Evolutionary conservation across 2,113 vertebrate species (phyloP), one percentile per base, ranked within the genome.

Genomic region (Leptobrachium ailaonicum): DNA sequence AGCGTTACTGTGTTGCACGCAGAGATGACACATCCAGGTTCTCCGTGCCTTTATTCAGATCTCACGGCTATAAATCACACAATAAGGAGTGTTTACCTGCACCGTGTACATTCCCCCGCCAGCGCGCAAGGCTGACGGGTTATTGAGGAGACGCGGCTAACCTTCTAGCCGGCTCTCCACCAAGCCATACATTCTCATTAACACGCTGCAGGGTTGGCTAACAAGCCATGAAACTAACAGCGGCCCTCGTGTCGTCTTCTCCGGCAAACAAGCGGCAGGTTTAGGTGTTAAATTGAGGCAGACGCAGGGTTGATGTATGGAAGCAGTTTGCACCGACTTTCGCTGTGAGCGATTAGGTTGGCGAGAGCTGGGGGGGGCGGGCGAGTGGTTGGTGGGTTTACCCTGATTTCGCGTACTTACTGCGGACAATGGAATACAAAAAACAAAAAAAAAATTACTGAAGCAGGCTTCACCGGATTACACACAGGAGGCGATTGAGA

Each of bases 151-250:
- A 42, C 13, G 10, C 44, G 4, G 45, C 44, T 50, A 71, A 64
- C 4, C 8, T 3, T 40, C 66, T 41, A 9, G 10, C 66, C 7
- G 6, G 6, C 50, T 56, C 50, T 11, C 32, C 10, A 41, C 32
- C n/a, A 3, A 56, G 14, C 47, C 47, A 72, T 72, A 53, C 20
- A 54, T 72, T 72, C 7, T 56, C 50, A 72, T 72, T 72, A 72
- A 32, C 43, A 9, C 45, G 68, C 68, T n/a, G 68, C 68, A 20
- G 47, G 7, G 41, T 32, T 64, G 32, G 20, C 12, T 56, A 72
- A 72, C 71, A 56, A 53, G 32, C 47, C 71, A 13, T 72, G 71
- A 72, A 72, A 72, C 66, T 54, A 72, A 56, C 47, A 72, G 47
- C 47, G 2, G 32, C 47, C 50, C 13, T 41, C 32, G 47, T 41